Conservation (phyloP, 2,888 invertebrate species). For the Thumatha senex region DNA sequence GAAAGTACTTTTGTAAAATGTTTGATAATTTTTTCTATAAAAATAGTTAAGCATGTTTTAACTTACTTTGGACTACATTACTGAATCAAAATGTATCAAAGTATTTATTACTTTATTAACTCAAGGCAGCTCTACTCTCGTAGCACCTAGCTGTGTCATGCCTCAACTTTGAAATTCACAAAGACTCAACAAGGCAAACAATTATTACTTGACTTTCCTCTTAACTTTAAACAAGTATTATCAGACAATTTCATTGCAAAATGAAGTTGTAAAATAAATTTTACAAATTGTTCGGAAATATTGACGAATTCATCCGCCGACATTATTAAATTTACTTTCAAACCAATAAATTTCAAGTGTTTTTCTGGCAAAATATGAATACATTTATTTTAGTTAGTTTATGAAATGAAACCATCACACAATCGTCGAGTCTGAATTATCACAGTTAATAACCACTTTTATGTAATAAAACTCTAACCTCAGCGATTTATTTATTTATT, state of each 20-base stretch:
- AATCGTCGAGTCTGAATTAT: no score
- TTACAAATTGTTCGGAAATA: neutral
- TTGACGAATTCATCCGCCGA: neutral
- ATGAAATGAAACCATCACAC: neutral
- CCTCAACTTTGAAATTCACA: neutral
- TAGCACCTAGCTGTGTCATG: no score
- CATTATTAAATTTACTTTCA: neutral
- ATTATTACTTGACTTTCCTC: neutral
- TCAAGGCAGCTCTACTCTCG: no score
- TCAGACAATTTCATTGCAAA: neutral
- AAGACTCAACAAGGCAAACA: neutral
- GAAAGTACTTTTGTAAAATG: no score
- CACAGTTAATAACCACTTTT: no score
- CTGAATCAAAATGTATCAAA: no score
- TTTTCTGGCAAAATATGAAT: neutral
- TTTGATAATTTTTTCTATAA: no score
- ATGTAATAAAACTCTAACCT: no score
- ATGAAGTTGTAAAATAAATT: neutral
- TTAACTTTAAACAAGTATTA: neutral
- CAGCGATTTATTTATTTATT: no score
- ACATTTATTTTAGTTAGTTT: neutral
- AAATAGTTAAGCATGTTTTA: no score
- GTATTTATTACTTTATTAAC: no score
- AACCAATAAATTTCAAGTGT: neutral
- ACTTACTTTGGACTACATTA: no score